phyloP scores from a whole-genome alignment of 1,140 invertebrate species.

The Ceratina australensis region DNA sequence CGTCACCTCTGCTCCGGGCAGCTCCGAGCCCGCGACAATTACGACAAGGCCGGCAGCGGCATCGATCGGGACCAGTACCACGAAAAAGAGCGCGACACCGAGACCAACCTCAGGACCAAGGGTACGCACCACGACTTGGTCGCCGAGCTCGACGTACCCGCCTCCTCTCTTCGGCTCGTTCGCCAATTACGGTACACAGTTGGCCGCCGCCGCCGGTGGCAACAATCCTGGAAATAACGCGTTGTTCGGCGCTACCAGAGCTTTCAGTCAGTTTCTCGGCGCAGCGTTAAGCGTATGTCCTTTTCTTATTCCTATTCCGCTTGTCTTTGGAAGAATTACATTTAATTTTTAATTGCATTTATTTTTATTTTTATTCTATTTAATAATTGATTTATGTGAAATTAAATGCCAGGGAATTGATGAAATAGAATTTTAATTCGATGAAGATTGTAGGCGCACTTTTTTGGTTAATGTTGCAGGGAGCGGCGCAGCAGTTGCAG shows the following conservation, averaged over 20 bases:
- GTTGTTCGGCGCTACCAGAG: constrained; percentile 85
- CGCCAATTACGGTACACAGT: constrained; percentile 55
- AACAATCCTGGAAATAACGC: constrained; percentile 41
- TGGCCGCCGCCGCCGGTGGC: constrained; percentile 25
- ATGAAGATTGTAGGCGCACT: too few relatives aligned
- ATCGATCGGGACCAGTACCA: constrained; percentile 25
- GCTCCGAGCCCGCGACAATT: constrained; percentile 49
- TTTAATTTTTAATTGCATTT: too few relatives aligned
- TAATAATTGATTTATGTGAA: too few relatives aligned
- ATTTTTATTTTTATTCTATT: too few relatives aligned
- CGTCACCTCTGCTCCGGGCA: constrained; percentile 20
- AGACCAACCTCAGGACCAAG: constrained; percentile 50
- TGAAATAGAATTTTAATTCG: too few relatives aligned
- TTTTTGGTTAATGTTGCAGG: constrained; percentile 66
- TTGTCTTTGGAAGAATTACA: neutral
- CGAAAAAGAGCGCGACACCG: constrained; percentile 59
- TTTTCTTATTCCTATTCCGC: neutral
- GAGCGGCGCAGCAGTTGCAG: constrained; percentile 78
- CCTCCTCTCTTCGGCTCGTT: constrained; percentile 73
- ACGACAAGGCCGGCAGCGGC: constrained; percentile 23
- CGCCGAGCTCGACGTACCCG: constrained; percentile 75
- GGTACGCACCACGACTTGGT: constrained; percentile 56
- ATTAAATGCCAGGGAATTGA: too few relatives aligned
- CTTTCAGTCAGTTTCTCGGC: constrained; percentile 86
- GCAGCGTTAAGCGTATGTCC: constrained; percentile 84